phyloP scores from a whole-genome alignment of 2,888 invertebrate species.

The Sarcophaga subvicina region DNA sequence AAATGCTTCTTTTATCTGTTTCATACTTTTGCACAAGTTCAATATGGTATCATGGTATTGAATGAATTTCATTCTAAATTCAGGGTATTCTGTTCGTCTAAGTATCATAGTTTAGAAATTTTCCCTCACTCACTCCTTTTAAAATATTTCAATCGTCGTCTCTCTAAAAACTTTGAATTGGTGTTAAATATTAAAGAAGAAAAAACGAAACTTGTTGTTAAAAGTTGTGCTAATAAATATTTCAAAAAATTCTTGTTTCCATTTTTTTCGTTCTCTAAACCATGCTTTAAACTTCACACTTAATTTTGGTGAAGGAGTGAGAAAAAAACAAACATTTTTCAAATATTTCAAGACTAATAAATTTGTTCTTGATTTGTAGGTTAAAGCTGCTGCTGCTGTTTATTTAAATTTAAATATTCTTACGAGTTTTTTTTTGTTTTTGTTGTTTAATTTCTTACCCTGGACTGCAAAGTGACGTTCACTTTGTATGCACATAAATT shows the following conservation, averaged over 20 bases:
- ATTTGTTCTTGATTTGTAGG: slow-evolving; percentile 24
- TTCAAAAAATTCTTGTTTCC: not conserved
- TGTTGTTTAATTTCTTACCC: not conserved
- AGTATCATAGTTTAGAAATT: too few species aligned
- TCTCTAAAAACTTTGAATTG: not conserved
- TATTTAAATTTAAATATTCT: slow-evolving; percentile 22
- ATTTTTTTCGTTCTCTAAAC: not conserved
- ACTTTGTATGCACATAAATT: slow-evolving; percentile 13
- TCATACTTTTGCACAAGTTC: too few species aligned
- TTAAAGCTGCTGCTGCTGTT: slow-evolving; percentile 41
- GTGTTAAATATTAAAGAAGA: not conserved
- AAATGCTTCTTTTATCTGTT: too few species aligned
- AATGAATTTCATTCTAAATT: too few species aligned
- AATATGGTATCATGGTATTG: too few species aligned
- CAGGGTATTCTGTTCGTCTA: too few species aligned
- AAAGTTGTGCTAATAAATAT: slow-evolving; percentile 10
- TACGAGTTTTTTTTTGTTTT: not conserved
- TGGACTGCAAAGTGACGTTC: not conserved
- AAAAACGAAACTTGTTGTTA: not conserved
- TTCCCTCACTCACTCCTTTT: too few species aligned
- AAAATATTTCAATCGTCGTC: too few species aligned
- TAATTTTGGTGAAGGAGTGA: not conserved
- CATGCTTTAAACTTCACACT: not conserved
- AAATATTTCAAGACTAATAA: slow-evolving; percentile 3
- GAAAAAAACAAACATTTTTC: not conserved